A percentile compares a stretch with the other conserved stretches of the same genome.
Evolutionary conservation across 2,113 vertebrate genomes (phyloP).

Genomic region (Pardalotus punctatus): DNA sequence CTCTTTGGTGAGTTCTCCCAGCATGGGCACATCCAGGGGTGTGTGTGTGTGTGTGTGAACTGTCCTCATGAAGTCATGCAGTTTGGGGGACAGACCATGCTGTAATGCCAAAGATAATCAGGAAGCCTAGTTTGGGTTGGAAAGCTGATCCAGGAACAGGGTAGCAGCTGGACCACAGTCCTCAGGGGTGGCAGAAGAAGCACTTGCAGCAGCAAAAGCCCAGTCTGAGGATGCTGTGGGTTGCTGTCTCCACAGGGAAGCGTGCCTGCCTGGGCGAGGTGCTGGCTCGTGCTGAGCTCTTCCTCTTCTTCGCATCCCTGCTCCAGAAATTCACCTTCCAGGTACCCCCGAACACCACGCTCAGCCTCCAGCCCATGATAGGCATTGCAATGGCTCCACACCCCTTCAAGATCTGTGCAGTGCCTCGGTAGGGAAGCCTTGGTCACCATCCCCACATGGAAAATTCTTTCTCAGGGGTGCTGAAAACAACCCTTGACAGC

Average conservation of each 20-base stretch:
- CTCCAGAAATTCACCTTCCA: conserved; percentile 82
- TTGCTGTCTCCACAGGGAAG: conserved; percentile 71
- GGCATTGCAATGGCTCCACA: conserved; percentile 46
- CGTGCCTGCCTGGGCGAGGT: conserved; percentile 80
- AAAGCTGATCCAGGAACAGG: background rate
- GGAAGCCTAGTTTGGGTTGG: background rate
- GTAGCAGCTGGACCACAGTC: fast-evolving
- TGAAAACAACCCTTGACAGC: fast-evolving
- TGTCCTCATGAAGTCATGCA: fast-evolving
- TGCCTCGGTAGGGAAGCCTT: conserved; percentile 31
- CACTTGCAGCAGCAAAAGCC: background rate
- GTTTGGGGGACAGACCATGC: fast-evolving
- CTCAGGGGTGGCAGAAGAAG: background rate
- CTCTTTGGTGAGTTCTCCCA: background rate
- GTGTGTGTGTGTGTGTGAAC: fast-evolving
- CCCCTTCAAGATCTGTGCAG: conserved; percentile 71
- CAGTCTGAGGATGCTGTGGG: background rate
- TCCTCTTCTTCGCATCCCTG: conserved; percentile 81
- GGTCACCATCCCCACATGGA: fast-evolving
- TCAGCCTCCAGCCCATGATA: conserved; percentile 22
- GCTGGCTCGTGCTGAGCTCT: conserved; percentile 81
- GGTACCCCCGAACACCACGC: background rate
- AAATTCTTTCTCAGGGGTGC: background rate
- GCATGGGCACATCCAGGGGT: fast-evolving
- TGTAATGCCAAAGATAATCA: fast-evolving